phyloP scores from a whole-genome alignment of 2,797 vertebrate genomes.

The Tapera naevia region DNA sequence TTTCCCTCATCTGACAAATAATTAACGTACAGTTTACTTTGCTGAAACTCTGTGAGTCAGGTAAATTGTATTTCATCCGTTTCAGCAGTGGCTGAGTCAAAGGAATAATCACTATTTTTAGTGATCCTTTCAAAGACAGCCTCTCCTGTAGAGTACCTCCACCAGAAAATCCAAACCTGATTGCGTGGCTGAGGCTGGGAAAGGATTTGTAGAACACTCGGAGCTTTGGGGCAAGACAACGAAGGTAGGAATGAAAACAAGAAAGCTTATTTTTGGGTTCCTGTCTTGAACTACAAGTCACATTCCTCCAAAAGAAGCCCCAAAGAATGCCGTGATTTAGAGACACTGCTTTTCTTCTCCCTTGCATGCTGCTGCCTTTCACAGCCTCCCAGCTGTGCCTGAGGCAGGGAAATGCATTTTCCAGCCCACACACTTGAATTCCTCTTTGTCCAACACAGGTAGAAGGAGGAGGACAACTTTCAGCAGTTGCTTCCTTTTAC shows the following conservation, averaged over 20 bases:
- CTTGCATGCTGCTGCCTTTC: not conserved
- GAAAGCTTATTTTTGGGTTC: not conserved
- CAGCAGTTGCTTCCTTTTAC: not conserved
- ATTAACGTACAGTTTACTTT: not conserved
- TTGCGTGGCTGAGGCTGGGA: not conserved
- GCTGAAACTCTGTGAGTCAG: not conserved
- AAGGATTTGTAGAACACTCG: not conserved
- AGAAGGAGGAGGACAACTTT: not conserved
- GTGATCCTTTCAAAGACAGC: not conserved
- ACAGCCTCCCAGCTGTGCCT: not conserved
- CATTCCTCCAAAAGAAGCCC: not conserved
- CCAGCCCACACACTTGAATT: not conserved
- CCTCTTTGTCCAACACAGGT: slow-evolving; percentile 15
- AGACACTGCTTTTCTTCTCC: not conserved
- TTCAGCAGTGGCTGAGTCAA: not conserved
- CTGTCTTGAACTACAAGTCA: not conserved
- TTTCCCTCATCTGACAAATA: not conserved
- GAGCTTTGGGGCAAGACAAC: not conserved
- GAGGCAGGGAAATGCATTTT: slow-evolving; percentile 2
- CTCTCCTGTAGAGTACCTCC: not conserved
- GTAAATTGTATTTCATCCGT: not conserved
- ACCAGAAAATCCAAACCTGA: not conserved
- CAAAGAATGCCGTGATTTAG: not conserved
- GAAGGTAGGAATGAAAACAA: not conserved
- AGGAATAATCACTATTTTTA: not conserved